phyloP scores from a whole-genome alignment of 2,888 invertebrate genomes.

The Acrobasis repandana region DNA sequence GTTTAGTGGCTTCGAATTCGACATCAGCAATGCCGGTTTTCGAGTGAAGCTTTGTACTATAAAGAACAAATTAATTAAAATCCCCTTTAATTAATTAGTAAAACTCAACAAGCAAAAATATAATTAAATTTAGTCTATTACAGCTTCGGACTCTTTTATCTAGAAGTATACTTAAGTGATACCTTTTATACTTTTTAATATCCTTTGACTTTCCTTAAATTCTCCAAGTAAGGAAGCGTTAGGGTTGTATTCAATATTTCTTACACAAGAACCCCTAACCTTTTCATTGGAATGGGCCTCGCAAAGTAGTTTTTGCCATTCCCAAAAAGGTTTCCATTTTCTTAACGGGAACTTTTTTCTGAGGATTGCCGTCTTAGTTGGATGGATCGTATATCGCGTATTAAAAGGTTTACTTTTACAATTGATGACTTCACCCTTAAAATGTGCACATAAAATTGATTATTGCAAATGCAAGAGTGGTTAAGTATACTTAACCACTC shows the following conservation, averaged over 20 bases:
- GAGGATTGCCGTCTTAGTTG: constrained; percentile 5
- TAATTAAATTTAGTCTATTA: too few relatives aligned
- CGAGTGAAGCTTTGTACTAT: too few relatives aligned
- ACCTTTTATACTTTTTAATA: too few relatives aligned
- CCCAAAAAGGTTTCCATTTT: constrained; percentile 11
- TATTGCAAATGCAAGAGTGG: too few relatives aligned
- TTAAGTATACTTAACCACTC: too few relatives aligned
- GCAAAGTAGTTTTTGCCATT: constrained; percentile 22
- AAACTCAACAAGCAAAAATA: too few relatives aligned
- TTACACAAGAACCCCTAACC: constrained; percentile 9
- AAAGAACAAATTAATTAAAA: too few relatives aligned
- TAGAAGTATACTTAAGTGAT: too few relatives aligned
- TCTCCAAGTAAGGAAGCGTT: constrained; percentile 4
- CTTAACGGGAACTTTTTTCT: constrained; percentile 12
- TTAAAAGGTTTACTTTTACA: background rate
- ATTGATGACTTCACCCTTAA: background rate
- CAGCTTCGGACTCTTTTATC: too few relatives aligned
- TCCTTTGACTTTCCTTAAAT: background rate
- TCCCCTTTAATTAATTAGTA: too few relatives aligned
- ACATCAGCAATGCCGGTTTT: too few relatives aligned
- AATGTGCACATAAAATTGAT: background rate
- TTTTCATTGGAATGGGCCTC: constrained; percentile 18
- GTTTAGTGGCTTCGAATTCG: too few relatives aligned
- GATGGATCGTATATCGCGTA: constrained; percentile 10
- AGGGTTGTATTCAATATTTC: constrained; percentile 21